Percentiles rank a stretch among this genome's conserved stretches.
These are phyloP conservation scores for Yponomeuta plumbellus DNA, from an alignment of 2,888 invertebrate species.

Conservation along the genomic window DNA sequence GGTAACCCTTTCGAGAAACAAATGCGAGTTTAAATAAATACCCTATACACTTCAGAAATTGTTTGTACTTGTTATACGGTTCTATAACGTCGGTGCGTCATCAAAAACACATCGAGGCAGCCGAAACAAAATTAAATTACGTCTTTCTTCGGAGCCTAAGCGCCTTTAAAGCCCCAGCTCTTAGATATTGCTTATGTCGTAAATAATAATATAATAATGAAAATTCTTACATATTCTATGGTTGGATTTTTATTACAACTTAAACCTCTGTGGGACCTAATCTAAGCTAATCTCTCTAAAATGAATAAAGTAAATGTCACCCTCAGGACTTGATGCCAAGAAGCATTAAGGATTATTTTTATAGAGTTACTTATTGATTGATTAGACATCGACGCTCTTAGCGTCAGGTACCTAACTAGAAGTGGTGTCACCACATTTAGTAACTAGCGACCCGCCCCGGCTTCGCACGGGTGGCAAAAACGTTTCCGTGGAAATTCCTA, in stretches of 20 bases:
- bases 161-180: background rate
- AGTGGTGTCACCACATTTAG: too few relatives aligned
- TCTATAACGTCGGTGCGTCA: background rate
- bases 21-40: too few relatives aligned
- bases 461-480: too few relatives aligned
- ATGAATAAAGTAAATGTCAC: background rate
- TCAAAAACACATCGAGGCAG: background rate
- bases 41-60: too few relatives aligned
- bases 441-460: too few relatives aligned
- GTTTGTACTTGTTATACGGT: background rate
- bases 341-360: too few relatives aligned
- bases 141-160: background rate
- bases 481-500: too few relatives aligned
- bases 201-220: background rate
- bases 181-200: background rate
- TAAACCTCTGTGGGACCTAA: background rate
- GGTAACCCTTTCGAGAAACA: too few relatives aligned
- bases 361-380: too few relatives aligned
- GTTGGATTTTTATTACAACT: background rate
- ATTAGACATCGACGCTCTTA: too few relatives aligned
- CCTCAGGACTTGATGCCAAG: background rate
- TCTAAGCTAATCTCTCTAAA: background rate
- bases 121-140: background rate
- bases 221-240: background rate
- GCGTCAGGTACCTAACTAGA: too few relatives aligned